Conservation (phyloP, 2,888 invertebrate genomes). For the Agonopterix subpropinquella region DNA sequence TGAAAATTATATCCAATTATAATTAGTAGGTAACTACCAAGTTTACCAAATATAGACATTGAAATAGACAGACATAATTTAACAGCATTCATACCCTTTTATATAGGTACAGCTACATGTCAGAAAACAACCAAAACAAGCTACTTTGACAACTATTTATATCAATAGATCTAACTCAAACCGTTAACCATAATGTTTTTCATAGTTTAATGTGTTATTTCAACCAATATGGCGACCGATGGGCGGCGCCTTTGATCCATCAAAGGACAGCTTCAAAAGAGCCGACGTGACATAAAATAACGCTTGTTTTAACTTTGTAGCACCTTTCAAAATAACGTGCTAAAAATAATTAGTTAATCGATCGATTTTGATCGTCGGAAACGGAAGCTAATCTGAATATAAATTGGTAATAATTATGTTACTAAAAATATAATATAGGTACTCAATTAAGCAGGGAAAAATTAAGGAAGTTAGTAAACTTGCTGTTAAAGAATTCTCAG, state of each 20-base stretch:
- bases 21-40: too few relatives aligned
- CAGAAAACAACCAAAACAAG: not conserved
- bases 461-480: too few relatives aligned
- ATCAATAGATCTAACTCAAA: conserved; percentile 2
- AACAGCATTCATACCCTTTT: too few relatives aligned
- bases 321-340: conserved; percentile 11
- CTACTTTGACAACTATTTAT: conserved; percentile 5
- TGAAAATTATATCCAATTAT: too few relatives aligned
- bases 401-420: too few relatives aligned
- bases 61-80: too few relatives aligned
- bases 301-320: conserved; percentile 38
- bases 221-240: conserved; percentile 62
- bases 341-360: conserved; percentile 2
- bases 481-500: too few relatives aligned
- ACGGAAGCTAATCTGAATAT: not conserved
- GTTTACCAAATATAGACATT: too few relatives aligned
- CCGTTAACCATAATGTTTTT: conserved; percentile 25
- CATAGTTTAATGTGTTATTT: conserved; percentile 59
- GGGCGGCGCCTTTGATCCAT: conserved; percentile 60
- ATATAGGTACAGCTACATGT: too few relatives aligned
- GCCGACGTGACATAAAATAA: conserved; percentile 41
- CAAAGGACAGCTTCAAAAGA: conserved; percentile 44
- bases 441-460: too few relatives aligned
- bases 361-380: not conserved
- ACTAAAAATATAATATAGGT: too few relatives aligned